phyloP scores from a whole-genome alignment of 2,797 vertebrate genomes.

The Microcaecilia unicolor region DNA sequence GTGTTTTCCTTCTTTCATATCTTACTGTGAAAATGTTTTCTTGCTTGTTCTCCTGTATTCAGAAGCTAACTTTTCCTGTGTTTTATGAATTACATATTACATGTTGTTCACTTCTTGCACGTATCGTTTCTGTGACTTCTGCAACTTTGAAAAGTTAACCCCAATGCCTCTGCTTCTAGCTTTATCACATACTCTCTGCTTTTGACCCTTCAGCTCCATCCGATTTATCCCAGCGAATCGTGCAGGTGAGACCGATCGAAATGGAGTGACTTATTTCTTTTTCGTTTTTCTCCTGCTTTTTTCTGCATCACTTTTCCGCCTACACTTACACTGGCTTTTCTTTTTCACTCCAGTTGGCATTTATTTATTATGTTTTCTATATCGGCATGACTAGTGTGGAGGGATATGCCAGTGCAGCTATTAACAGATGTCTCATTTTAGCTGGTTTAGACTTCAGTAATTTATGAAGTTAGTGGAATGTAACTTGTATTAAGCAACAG shows the following conservation, averaged over 20 bases:
- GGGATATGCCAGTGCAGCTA: conserved; percentile 26
- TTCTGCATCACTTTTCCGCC: conserved; percentile 21
- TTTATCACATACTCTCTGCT: conserved; percentile 55
- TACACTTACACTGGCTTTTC: conserved; percentile 8
- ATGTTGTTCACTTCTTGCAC: conserved; percentile 34
- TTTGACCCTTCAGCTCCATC: conserved; percentile 66
- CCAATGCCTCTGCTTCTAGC: conserved; percentile 45
- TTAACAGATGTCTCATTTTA: conserved; percentile 54
- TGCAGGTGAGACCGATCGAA: conserved; percentile 64
- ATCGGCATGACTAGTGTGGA: conserved; percentile 20
- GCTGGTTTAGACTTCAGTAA: conserved; percentile 45
- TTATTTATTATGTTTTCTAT: conserved; percentile 27
- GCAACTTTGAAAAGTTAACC: conserved; percentile 37
- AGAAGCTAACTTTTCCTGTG: conserved; percentile 27
- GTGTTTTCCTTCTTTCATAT: conserved; percentile 9
- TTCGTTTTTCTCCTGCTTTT: conserved; percentile 15
- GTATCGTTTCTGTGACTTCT: conserved; percentile 35
- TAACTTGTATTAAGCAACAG: conserved; percentile 57
- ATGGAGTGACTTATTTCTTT: conserved; percentile 13
- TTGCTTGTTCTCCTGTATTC: conserved; percentile 17
- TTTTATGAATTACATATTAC: conserved; percentile 30
- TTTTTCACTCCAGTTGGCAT: conserved; percentile 29
- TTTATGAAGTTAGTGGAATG: conserved; percentile 59
- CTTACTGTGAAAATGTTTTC: conserved; percentile 25
- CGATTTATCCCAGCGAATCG: conserved; percentile 67